Evolutionary conservation across 2,888 invertebrate genomes (phyloP).

Genomic region (Xestobium rufovillosum): DNA sequence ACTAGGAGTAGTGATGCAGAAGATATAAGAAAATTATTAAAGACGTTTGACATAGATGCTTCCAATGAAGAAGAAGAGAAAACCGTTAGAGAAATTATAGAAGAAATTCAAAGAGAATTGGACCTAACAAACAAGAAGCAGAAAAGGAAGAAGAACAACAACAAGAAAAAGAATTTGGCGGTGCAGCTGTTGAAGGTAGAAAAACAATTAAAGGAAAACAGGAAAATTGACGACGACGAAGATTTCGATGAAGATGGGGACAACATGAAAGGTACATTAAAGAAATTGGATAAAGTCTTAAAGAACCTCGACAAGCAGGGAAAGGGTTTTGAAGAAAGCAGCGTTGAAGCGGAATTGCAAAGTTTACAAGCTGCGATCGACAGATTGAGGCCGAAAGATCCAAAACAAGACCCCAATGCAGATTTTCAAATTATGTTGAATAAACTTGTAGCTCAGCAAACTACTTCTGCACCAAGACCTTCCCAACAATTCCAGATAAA

Average conservation of each 20-base stretch:
- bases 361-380: constrained; percentile 32
- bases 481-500: constrained; percentile 8
- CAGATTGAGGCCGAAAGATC: constrained; percentile 28
- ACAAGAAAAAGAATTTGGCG: neutral
- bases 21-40: neutral
- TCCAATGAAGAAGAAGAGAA: neutral
- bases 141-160: neutral
- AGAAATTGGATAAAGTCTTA: constrained; percentile 12
- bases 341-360: constrained; percentile 26
- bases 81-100: neutral
- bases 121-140: constrained; percentile 1
- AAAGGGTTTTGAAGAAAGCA: constrained; percentile 22
- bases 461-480: constrained; percentile 3
- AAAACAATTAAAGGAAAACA: constrained; percentile 8
- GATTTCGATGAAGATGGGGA: no score
- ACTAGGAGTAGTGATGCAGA: constrained; percentile 13
- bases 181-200: constrained; percentile 9
- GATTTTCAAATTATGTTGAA: constrained; percentile 22
- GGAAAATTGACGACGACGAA: constrained; percentile 10
- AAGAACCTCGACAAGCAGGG: constrained; percentile 14
- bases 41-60: no score
- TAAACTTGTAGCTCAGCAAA: constrained; percentile 16
- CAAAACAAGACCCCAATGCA: constrained; percentile 5
- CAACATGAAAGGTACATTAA: constrained; percentile 16
- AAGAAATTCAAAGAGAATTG: neutral